Conservation (phyloP, 1,140 invertebrate species). For the Neodiprion pinetum region DNA sequence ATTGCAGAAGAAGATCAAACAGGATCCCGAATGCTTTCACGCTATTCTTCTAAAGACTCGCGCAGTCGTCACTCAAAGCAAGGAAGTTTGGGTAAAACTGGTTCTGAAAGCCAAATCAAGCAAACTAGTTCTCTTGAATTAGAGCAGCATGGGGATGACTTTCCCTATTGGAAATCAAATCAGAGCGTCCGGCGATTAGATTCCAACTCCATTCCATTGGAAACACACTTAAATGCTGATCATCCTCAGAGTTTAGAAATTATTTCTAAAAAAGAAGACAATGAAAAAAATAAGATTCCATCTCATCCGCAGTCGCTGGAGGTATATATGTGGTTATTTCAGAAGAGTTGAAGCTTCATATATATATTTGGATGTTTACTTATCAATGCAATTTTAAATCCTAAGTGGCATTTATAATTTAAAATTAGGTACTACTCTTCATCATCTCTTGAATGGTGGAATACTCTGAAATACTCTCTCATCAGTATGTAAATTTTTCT, state of each 20-base stretch:
- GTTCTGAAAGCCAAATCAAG: slow-evolving; percentile 59
- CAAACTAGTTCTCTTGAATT: slow-evolving; percentile 58
- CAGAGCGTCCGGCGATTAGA: slow-evolving; percentile 50
- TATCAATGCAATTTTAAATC: too few relatives aligned
- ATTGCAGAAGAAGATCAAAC: slow-evolving; percentile 48
- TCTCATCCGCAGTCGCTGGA: slow-evolving; percentile 59
- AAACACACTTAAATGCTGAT: slow-evolving; percentile 50
- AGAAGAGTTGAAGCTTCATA: too few relatives aligned
- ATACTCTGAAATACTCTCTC: too few relatives aligned
- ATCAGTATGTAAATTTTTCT: not conserved
- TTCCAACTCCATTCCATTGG: slow-evolving; percentile 53
- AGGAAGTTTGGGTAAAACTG: slow-evolving; percentile 53
- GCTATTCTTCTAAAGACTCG: slow-evolving; percentile 54
- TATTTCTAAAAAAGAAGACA: slow-evolving; percentile 56
- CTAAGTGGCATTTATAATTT: too few relatives aligned
- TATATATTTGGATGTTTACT: too few relatives aligned
- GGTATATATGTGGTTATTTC: slow-evolving; percentile 32
- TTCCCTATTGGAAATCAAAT: slow-evolving; percentile 55
- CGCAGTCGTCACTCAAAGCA: slow-evolving; percentile 52
- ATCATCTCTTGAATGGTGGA: too few relatives aligned
- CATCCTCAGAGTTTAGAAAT: slow-evolving; percentile 58
- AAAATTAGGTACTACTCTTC: not conserved
- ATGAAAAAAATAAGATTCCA: slow-evolving; percentile 58
- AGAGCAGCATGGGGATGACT: slow-evolving; percentile 49
- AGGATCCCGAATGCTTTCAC: slow-evolving; percentile 44